These are phyloP conservation scores for Argopecten irradians DNA, from an alignment of 1,140 invertebrate species.

Conservation along the genomic window DNA sequence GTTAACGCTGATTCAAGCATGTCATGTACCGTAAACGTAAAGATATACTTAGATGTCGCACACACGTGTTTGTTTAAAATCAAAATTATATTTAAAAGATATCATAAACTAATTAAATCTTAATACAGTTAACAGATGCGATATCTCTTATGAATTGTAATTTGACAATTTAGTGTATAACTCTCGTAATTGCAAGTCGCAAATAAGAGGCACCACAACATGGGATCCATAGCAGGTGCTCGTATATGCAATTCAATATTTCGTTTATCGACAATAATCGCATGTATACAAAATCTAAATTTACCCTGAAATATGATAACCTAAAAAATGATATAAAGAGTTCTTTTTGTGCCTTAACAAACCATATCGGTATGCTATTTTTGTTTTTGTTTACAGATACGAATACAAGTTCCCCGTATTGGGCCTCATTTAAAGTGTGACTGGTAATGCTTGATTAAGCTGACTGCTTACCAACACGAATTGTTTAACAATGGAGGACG, in stretches of 20 bases:
- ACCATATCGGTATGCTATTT: background rate
- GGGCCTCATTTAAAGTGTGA: background rate
- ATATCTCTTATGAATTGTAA: no score
- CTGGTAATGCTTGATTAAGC: background rate
- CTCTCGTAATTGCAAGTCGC: background rate
- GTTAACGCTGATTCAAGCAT: background rate
- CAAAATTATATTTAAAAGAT: background rate
- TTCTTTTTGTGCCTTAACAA: no score
- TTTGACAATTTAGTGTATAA: background rate
- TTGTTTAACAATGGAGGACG: conserved; percentile 33
- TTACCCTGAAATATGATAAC: no score
- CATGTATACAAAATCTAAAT: no score
- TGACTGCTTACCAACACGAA: conserved; percentile 31
- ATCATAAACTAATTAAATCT: background rate
- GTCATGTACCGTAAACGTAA: no score
- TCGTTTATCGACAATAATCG: no score
- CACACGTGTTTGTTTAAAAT: background rate
- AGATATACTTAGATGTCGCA: background rate
- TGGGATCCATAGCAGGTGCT: background rate
- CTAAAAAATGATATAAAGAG: no score
- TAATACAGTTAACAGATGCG: no score
- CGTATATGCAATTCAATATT: no score
- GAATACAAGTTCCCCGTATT: background rate
- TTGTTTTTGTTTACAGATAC: background rate
- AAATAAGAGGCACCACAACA: background rate